Percentiles rank a stretch among this genome's conserved stretches.
Conservation (phyloP, 2,888 invertebrate species). For the Metopia argyrocephala region DNA sequence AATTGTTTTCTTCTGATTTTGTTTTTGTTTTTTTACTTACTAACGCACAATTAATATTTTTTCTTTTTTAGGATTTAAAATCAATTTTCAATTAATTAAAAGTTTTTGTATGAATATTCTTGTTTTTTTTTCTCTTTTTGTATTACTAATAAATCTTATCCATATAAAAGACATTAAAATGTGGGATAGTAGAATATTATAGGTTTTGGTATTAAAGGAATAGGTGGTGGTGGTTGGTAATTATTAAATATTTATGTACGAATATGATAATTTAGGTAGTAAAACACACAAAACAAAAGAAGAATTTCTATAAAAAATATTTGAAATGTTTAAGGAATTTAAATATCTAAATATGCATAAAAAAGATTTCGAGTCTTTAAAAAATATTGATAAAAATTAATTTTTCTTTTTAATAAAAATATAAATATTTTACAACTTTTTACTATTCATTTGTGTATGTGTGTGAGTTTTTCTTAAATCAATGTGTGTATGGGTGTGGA, state of each 20-base stretch:
- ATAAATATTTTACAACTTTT: conserved; percentile 47
- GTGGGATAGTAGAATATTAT: background rate
- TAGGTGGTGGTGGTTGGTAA: background rate
- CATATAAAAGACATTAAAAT: conserved; percentile 47
- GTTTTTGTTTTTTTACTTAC: too few relatives aligned
- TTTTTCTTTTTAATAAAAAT: conserved; percentile 1
- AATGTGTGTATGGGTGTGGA: background rate
- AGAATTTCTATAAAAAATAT: conserved; percentile 22
- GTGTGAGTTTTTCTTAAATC: background rate
- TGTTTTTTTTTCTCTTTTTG: background rate
- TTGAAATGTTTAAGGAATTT: conserved; percentile 45
- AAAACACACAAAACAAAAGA: conserved; percentile 7
- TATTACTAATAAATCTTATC: conserved; percentile 37
- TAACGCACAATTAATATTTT: conserved; percentile 36
- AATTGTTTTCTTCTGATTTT: background rate
- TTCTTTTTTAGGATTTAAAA: conserved; percentile 49
- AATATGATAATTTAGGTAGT: conserved; percentile 20
- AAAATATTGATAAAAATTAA: conserved; percentile 42
- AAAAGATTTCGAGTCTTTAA: conserved; percentile 24
- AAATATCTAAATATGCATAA: conserved; percentile 52
- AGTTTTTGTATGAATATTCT: conserved; percentile 16
- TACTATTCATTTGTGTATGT: conserved; percentile 1
- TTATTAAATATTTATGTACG: conserved; percentile 9
- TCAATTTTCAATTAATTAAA: conserved; percentile 53
- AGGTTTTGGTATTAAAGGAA: background rate